phyloP scores from a whole-genome alignment of 2,888 invertebrate species.

The Cynaeus angustus region DNA sequence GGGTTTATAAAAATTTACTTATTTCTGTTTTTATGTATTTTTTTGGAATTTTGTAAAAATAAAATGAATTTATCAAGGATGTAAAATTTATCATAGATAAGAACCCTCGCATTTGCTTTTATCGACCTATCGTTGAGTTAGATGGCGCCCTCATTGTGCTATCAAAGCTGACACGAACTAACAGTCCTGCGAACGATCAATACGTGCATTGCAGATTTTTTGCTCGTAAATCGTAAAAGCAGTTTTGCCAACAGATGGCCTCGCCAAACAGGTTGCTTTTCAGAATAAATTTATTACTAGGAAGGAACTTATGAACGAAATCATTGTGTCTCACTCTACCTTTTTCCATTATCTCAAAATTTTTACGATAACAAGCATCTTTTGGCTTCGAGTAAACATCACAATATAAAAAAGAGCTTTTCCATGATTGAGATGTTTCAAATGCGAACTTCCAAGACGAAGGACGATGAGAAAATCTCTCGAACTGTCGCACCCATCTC shows the following conservation, averaged over 20 bases:
- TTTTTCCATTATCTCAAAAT: not conserved
- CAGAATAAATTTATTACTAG: slow-evolving; percentile 7
- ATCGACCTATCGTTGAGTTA: not conserved
- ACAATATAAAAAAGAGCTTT: not conserved
- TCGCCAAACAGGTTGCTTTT: slow-evolving; percentile 15
- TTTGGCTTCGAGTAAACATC: not conserved
- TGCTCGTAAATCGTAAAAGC: slow-evolving; percentile 32
- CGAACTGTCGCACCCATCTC: slow-evolving; percentile 44
- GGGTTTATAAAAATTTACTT: too few species aligned
- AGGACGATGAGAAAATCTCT: slow-evolving; percentile 13
- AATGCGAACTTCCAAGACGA: not conserved
- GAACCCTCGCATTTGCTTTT: not conserved
- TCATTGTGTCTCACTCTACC: not conserved
- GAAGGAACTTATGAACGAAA: slow-evolving; percentile 7
- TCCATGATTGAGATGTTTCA: not conserved
- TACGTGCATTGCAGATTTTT: slow-evolving; percentile 33
- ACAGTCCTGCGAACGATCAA: slow-evolving; percentile 14
- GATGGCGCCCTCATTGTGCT: slow-evolving; percentile 24
- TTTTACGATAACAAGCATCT: not conserved
- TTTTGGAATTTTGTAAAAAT: too few species aligned
- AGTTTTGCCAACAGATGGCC: slow-evolving; percentile 33
- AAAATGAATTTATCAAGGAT: not conserved
- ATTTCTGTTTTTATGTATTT: too few species aligned
- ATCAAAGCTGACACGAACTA: slow-evolving; percentile 5
- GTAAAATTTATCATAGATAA: not conserved